Base-by-base conservation (phyloP, 2,888 invertebrate species). In the Netelia virgata region DNA sequence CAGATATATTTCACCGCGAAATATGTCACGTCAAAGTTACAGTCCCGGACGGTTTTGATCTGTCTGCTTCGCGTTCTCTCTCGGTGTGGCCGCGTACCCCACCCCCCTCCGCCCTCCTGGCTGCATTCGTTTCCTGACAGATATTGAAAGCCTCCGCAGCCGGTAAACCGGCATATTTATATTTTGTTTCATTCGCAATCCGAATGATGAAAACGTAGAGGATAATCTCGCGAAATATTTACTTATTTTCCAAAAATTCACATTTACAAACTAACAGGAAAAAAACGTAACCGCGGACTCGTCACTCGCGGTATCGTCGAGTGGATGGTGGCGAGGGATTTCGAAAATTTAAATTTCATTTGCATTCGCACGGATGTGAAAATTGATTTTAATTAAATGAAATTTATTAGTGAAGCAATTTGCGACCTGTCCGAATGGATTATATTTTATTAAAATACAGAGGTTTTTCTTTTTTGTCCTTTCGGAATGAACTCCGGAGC, bases 21-120 rank as follows among this genome's bases (percentile, higher is more conserved):
- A 82, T 82, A 82, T 75, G 84, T 84, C 84, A 82, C 84, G 84
- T 82, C 78, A 68, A 74, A 82, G 84, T 84, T 64, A 75, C 66
- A 77, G 6, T 53, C 80, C 16, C 76, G 74, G 61, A 82, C 72
- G 75, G 75, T 79, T 84, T 84, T 78, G 72, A 78, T 79, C 74
- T 41, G 79, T 69, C 74, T 55, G 36, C 63, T 59, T 28, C 14
- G 57, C n/a, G 66, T 23, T 66, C 47, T 66, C 57, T 16, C 47
- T 47, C 20, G 28, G n/a, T 3, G 2, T 47, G 47, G 10, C 11
- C 47, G 2, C 14, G 3, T 14, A 0, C 14, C n/a, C 66, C 14
- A 14, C 47, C 5, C 14, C n/a, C 66, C 14, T n/a, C 14, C n/a
- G 57, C 14, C 11, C 53, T 68, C 28, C 14, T 20, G 3, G 55